Base-by-base conservation (phyloP, 2,113 vertebrate species). In the Protomyctophum bolini region DNA sequence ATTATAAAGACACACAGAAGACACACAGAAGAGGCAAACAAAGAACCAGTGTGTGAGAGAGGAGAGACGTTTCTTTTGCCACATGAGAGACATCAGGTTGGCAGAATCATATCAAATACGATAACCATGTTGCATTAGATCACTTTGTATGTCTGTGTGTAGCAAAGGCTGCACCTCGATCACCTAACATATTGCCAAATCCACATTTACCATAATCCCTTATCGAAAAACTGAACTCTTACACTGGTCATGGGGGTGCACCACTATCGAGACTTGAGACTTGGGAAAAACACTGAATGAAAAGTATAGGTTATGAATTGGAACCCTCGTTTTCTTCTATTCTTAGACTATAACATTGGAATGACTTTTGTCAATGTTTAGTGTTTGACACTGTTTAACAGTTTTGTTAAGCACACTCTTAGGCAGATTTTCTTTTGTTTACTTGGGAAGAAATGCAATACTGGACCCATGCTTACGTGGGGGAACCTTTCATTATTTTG, bases 381-480 rank as follows among this genome's bases (percentile, higher is more conserved):
- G 61, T 51, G 47, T 68, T 41, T 41, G 33, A 41, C 33, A 41
- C 33, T 41, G 33, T 41, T 41, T 9, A 52, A 10, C 50, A 52
- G 50, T 12, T 10, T 74, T 6, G 60, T 66, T 21, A 12, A 71
- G 62, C 15, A 51, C 61, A 29, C 45, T 41, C 33, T 67, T 65
- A 63, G 72, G 1, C n/a, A 33, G 33, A 41, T 41, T 6, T 6
- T 41, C 33, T 1, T 41, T 41, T 74, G 79, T 87, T 88, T 79
- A 83, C 77, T 48, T 64, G 76, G 71, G 80, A 65, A 82, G 33
- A 41, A 87, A 78, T 81, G 87, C 87, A 86, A 88, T 89, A 88
- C 54, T 73, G 66, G 68, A 50, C 55, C 47, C 12, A 51, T 49
- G 80, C 71, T 73, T 61, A 60, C 45, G 50, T 5, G 10, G 67